Conservation (phyloP, 2,888 invertebrate species). For the Zaprionus obscuricornis region DNA sequence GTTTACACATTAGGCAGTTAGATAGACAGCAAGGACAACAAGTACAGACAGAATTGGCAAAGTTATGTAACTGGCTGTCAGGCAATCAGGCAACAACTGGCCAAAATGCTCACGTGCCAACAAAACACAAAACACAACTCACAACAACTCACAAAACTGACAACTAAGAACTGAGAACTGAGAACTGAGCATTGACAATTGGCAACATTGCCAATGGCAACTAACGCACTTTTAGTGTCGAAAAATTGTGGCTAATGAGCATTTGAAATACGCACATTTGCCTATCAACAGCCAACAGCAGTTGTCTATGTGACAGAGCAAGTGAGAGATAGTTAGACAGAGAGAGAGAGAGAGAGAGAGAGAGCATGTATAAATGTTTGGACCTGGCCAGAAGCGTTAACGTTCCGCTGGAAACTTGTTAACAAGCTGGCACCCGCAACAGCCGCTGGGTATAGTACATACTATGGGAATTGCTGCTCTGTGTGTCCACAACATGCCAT, state of each 20-base stretch:
- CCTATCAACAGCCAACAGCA: conserved; percentile 41
- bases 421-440: conserved; percentile 69
- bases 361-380: conserved; percentile 44
- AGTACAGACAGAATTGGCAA: background rate
- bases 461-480: conserved; percentile 22
- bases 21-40: background rate
- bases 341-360: background rate
- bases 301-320: background rate
- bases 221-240: conserved; percentile 59
- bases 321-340: background rate
- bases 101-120: conserved; percentile 24
- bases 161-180: too few relatives aligned
- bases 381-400: conserved; percentile 44
- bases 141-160: too few relatives aligned
- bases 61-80: conserved; percentile 18
- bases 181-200: background rate
- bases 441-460: conserved; percentile 32
- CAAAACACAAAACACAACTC: too few relatives aligned
- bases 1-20: conserved; percentile 46
- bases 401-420: conserved; percentile 62
- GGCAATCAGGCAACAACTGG: conserved; percentile 6
- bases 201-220: conserved; percentile 62
- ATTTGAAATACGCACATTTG: conserved; percentile 71
- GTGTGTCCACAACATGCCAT: background rate
- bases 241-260: conserved; percentile 72